phyloP scores from a whole-genome alignment of 2,888 invertebrate genomes.

The Gisinianus flammeolus region DNA sequence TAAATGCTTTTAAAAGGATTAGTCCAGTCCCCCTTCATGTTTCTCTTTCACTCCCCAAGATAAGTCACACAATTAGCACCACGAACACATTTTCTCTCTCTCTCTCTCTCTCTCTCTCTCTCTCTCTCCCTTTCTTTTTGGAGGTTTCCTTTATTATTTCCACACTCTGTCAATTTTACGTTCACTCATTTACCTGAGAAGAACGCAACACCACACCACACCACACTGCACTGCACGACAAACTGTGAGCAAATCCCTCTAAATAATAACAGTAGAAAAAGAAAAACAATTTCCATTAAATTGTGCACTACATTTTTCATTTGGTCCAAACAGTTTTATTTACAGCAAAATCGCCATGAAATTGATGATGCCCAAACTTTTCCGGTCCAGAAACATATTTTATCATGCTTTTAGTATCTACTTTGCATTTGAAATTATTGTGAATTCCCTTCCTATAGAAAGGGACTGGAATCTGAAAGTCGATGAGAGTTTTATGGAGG shows the following conservation, averaged over 20 bases:
- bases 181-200: neutral
- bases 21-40: conserved; percentile 37
- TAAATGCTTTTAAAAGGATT: conserved; percentile 57
- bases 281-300: too few species aligned
- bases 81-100: neutral
- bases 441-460: neutral
- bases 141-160: neutral
- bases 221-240: neutral
- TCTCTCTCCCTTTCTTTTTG: neutral
- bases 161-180: neutral
- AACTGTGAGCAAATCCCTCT: neutral
- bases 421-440: conserved; percentile 5
- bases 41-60: neutral
- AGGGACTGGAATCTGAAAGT: too few species aligned
- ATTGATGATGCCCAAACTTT: too few species aligned
- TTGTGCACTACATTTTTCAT: too few species aligned
- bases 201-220: too few species aligned
- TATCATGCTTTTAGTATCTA: too few species aligned
- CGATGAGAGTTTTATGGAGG: too few species aligned
- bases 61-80: conserved; percentile 15
- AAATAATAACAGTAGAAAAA: too few species aligned
- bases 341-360: too few species aligned
- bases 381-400: too few species aligned
- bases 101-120: neutral
- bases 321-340: too few species aligned